Percentiles rank a stretch among this genome's conserved stretches.
These are phyloP conservation scores for Calephelis virginiensis DNA, from an alignment of 1,140 invertebrate species.

Conservation along the genomic window DNA sequence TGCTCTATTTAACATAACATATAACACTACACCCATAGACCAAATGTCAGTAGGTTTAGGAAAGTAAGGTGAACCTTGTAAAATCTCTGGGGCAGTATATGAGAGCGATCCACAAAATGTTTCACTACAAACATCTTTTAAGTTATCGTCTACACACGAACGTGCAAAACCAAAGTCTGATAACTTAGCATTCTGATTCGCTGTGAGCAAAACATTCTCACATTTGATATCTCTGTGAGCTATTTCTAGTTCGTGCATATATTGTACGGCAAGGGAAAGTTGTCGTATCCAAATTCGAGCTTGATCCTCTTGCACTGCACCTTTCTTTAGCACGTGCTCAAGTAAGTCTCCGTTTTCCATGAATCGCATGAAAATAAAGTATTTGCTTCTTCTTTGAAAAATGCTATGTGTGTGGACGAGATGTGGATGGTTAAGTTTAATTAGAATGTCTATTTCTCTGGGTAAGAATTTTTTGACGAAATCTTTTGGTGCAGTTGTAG, in stretches of 20 bases:
- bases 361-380: slow-evolving; percentile 84
- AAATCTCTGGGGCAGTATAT: slow-evolving; percentile 86
- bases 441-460: slow-evolving; percentile 85
- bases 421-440: slow-evolving; percentile 85
- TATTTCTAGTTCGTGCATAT: slow-evolving; percentile 86
- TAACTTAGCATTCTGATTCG: slow-evolving; percentile 84
- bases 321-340: slow-evolving; percentile 81
- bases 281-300: slow-evolving; percentile 84
- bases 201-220: slow-evolving; percentile 87
- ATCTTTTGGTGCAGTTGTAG: slow-evolving; percentile 83
- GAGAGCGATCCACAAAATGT: slow-evolving; percentile 87
- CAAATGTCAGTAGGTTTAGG: slow-evolving; percentile 83
- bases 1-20: slow-evolving; percentile 85
- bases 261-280: slow-evolving; percentile 82
- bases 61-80: slow-evolving; percentile 82
- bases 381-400: slow-evolving; percentile 81
- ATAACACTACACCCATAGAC: slow-evolving; percentile 85
- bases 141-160: slow-evolving; percentile 72
- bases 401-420: slow-evolving; percentile 86
- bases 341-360: slow-evolving; percentile 85
- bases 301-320: slow-evolving; percentile 81
- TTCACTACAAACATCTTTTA: slow-evolving; percentile 80
- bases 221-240: slow-evolving; percentile 89
- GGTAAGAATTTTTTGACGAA: slow-evolving; percentile 88
- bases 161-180: slow-evolving; percentile 90